These are phyloP conservation scores for Etheostoma perlongum DNA, from an alignment of 2,797 vertebrate genomes.

Conservation along the genomic window DNA sequence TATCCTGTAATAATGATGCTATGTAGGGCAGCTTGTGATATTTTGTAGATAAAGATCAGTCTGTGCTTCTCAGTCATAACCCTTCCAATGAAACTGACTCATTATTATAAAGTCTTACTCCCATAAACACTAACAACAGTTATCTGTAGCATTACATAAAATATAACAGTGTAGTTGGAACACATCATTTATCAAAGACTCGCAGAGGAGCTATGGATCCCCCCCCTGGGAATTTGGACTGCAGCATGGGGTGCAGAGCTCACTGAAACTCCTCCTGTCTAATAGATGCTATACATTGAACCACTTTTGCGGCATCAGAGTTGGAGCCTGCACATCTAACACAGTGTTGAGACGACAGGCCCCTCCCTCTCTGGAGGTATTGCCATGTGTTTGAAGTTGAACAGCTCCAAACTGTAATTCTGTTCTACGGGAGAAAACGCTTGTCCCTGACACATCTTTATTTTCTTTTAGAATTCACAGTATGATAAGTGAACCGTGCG, in stretches of 20 bases:
- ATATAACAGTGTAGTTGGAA: background rate
- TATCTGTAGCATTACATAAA: constrained; percentile 3
- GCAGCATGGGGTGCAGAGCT: constrained; percentile 44
- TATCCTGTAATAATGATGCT: background rate
- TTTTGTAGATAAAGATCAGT: background rate
- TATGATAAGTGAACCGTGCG: constrained; percentile 37
- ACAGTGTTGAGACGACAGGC: constrained; percentile 63
- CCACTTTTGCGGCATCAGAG: constrained; percentile 55
- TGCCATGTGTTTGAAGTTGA: constrained; percentile 69
- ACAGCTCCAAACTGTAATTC: constrained; percentile 68
- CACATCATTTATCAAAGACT: constrained; percentile 35
- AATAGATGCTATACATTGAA: constrained; percentile 61
- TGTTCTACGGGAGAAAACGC: constrained; percentile 65
- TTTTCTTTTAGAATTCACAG: constrained; percentile 55
- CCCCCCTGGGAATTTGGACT: constrained; percentile 49
- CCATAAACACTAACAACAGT: background rate
- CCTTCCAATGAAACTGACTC: background rate
- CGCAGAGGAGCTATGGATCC: constrained; percentile 30
- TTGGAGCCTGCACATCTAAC: constrained; percentile 62
- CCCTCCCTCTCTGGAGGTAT: constrained; percentile 66
- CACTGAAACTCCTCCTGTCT: constrained; percentile 51
- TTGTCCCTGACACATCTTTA: constrained; percentile 68
- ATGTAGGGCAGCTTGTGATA: background rate
- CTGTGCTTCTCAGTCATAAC: background rate
- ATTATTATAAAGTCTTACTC: background rate